Conservation (phyloP, 2,888 invertebrate species). For the Gibbula magus region DNA sequence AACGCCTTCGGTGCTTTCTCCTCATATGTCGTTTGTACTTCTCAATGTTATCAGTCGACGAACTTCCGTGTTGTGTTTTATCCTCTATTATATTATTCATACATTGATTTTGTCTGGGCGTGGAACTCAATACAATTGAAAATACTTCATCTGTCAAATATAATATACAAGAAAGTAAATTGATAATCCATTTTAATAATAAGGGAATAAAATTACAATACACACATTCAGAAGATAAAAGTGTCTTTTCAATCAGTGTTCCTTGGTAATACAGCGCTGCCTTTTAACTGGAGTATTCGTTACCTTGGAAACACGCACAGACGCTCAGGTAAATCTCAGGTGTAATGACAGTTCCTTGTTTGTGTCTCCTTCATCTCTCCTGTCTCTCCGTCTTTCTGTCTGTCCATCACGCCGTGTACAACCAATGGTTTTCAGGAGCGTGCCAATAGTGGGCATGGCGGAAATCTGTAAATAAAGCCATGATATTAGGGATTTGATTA, state of each 20-base stretch:
- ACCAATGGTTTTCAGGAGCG: constrained; percentile 5
- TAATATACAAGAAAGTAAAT: not conserved
- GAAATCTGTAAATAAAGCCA: constrained; percentile 24
- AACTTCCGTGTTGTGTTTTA: no score
- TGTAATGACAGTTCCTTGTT: not conserved
- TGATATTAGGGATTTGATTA: constrained; percentile 23
- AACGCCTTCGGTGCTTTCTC: no score
- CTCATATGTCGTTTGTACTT: no score
- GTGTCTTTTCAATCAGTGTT: not conserved
- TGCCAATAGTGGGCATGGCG: constrained; percentile 22
- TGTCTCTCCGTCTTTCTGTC: not conserved
- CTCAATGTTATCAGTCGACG: no score
- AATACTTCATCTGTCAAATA: not conserved
- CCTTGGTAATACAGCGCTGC: not conserved
- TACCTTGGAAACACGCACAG: not conserved
- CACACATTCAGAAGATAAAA: constrained; percentile 2
- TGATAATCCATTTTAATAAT: constrained; percentile 16
- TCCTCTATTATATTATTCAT: no score
- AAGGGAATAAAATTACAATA: constrained; percentile 6
- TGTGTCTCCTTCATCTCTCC: not conserved
- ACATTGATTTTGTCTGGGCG: no score
- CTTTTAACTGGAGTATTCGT: not conserved
- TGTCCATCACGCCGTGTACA: constrained; percentile 12
- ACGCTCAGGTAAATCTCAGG: not conserved
- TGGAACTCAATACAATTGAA: no score